Base-by-base conservation (phyloP, 2,888 invertebrate genomes). In the Tachina lurida region DNA sequence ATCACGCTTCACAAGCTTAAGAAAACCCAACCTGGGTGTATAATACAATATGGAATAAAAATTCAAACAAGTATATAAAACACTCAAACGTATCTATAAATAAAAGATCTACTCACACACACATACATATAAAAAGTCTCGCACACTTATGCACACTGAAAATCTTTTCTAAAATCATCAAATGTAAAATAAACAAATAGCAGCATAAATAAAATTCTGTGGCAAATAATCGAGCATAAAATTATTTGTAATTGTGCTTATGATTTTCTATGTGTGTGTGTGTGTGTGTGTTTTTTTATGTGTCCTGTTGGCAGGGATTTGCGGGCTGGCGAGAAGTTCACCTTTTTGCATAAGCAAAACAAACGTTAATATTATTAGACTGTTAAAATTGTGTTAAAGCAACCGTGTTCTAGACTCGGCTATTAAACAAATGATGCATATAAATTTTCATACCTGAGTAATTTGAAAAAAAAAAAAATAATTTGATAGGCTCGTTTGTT, bases 361-460 rank as follows among this genome's bases (percentile, higher is more conserved):
- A 52, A 12, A 43, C 10, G 22, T 13, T 22, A 39, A 52, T 22
- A 63, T 63, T 43, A 2, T 56, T 19, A 22, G 22, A 19, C 12
- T 10, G 31, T 39, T 19, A 49, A 60, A 74, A 47, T 19, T 67
- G 65, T 74, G 19, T 54, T 70, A 43, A 58, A 58, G 58, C n/a
- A 39, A 22, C 58, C 39, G 13, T 62, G 8, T 54, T 31, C 19
- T 43, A 54, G 56, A 62, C 9, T 56, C 7, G 52, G 15, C 80
- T 58, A 67, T 80, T 54, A 76, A 82, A 56, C 54, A 68, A 76
- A 71, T 82, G 76, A 76, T 13, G 82, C 76, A 71, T 82, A 82
- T 47, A 56, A 70, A 76, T 82, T 76, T 82, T 63, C 41, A 70
- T 70, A 76, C 75, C 70, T 76, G 81, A 82, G 70, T 82, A 71